These are phyloP conservation scores for Psittacus erithacus DNA, from an alignment of 2,113 vertebrate genomes.

Conservation along the genomic window DNA sequence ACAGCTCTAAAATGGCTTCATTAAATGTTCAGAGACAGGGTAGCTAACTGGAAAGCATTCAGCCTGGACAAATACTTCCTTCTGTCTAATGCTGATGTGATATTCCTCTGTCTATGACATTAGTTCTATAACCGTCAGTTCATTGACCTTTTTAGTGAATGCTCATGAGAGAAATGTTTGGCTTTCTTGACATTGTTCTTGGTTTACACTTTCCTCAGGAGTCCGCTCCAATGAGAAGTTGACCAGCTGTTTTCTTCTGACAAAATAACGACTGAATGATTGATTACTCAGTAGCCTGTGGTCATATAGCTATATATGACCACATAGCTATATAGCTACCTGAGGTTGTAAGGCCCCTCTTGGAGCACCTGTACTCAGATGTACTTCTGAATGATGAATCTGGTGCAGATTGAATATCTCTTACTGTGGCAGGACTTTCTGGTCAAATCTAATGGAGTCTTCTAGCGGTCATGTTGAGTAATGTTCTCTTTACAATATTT, in stretches of 20 bases:
- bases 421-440: background rate
- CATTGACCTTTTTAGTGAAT: background rate
- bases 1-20: background rate
- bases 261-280: background rate
- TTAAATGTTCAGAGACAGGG: background rate
- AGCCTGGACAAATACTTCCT: background rate
- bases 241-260: background rate
- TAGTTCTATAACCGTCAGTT: background rate
- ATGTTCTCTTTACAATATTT: background rate
- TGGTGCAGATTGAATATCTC: background rate
- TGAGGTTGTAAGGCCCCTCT: accelerated
- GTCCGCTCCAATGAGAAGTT: background rate
- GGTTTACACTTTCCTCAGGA: background rate
- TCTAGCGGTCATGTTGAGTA: background rate
- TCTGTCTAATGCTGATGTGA: background rate
- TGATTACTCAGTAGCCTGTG: background rate
- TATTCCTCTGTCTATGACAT: background rate
- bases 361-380: background rate
- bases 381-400: background rate
- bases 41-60: background rate
- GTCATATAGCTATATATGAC: background rate
- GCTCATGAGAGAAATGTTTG: background rate
- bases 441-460: background rate
- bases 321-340: background rate
- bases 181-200: background rate